Percentiles rank a stretch among this genome's conserved stretches.
These are phyloP conservation scores for Amphiprion percula DNA, from an alignment of 2,113 vertebrate species.

Conservation along the genomic window DNA sequence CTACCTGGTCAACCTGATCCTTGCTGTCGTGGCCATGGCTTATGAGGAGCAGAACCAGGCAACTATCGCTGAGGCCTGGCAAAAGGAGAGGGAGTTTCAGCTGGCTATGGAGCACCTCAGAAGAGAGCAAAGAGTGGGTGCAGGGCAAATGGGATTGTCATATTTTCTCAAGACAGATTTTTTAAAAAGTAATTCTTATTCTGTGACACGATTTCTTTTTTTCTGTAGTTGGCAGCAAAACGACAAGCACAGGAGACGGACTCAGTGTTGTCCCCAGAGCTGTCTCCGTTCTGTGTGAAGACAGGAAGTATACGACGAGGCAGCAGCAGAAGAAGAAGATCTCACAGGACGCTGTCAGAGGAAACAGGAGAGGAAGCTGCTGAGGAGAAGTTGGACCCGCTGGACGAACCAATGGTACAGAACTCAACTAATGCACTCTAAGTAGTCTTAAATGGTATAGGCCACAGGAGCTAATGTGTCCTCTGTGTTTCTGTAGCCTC, in stretches of 20 bases:
- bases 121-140: constrained; percentile 92
- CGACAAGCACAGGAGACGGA: constrained; percentile 87
- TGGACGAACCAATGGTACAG: constrained; percentile 79
- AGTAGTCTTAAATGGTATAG: background rate
- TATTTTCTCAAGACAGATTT: background rate
- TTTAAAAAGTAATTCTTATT: background rate
- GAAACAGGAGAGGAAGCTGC: constrained; percentile 82
- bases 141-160: background rate
- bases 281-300: constrained; percentile 88
- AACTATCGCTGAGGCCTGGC: constrained; percentile 95
- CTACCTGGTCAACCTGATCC: constrained; percentile 97
- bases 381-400: constrained; percentile 74
- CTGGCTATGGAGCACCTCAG: constrained; percentile 95
- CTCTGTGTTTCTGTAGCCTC: constrained; percentile 53
- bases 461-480: background rate
- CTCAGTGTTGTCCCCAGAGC: constrained; percentile 83
- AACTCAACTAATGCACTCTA: background rate
- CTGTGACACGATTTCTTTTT: constrained; percentile 6
- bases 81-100: constrained; percentile 96
- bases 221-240: constrained; percentile 84
- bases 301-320: constrained; percentile 83
- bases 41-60: constrained; percentile 99
- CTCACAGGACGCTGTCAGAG: constrained; percentile 87
- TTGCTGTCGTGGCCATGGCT: constrained; percentile 99
- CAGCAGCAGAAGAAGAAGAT: constrained; percentile 85